Percentiles rank a stretch among this genome's conserved stretches.
phyloP scores from a whole-genome alignment of 2,113 vertebrate species.

The Sphyrna mokarran region DNA sequence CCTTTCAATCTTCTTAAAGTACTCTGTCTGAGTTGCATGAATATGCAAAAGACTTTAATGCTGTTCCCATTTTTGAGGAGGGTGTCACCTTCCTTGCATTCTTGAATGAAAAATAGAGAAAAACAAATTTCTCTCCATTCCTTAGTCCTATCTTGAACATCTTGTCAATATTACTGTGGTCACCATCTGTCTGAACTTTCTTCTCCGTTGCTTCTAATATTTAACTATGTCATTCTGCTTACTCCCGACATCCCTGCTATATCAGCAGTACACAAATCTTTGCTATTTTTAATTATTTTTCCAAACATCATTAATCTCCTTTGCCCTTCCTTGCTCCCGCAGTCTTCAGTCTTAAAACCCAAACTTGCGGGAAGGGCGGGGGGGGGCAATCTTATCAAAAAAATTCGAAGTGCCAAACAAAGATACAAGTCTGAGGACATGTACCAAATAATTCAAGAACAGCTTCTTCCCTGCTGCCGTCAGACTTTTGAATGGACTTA shows the following conservation, averaged over 20 bases:
- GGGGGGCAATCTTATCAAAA: no score
- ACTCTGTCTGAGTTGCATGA: not conserved
- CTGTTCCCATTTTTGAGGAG: not conserved
- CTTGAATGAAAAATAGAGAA: not conserved
- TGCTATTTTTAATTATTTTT: not conserved
- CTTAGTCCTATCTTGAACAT: no score
- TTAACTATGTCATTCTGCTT: not conserved
- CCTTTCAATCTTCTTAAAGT: not conserved
- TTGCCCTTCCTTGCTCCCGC: not conserved
- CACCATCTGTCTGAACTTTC: not conserved
- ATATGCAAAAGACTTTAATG: not conserved
- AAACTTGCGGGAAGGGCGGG: no score
- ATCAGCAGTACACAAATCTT: not conserved
- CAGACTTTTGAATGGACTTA: no score
- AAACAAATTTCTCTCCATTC: not conserved
- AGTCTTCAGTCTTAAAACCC: not conserved
- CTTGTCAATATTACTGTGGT: not conserved
- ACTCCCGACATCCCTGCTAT: not conserved
- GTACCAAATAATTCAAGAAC: no score
- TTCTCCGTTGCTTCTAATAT: not conserved
- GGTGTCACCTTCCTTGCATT: not conserved
- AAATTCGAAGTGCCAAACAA: no score
- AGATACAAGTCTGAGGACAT: no score
- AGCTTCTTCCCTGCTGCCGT: no score
- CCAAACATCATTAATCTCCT: not conserved